Conservation (phyloP, 1,140 invertebrate genomes). For the Drosophila melanica region DNA sequence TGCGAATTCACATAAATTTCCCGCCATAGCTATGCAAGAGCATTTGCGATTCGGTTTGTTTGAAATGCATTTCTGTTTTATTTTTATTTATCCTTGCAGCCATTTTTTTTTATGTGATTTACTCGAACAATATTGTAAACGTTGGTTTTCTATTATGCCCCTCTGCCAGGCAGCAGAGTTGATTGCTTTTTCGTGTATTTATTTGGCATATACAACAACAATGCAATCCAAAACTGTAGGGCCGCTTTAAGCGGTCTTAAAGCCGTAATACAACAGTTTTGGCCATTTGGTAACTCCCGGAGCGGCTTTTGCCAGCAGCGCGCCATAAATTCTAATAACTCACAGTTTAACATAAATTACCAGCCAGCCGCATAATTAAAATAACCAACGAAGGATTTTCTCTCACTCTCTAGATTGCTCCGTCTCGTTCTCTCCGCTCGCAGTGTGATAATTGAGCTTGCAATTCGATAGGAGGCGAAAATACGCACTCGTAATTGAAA, state of each 20-base stretch:
- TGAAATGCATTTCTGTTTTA: background rate
- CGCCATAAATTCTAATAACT: slow-evolving; percentile 78
- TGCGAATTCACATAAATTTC: too few species aligned
- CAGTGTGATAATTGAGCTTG: slow-evolving; percentile 40
- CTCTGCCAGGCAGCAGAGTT: slow-evolving; percentile 13
- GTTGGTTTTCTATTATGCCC: slow-evolving; percentile 31
- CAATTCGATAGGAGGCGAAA: slow-evolving; percentile 25
- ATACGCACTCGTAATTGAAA: slow-evolving; percentile 63
- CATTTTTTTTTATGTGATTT: slow-evolving; percentile 5
- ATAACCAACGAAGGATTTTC: slow-evolving; percentile 40
- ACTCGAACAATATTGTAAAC: slow-evolving; percentile 41
- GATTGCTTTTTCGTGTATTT: slow-evolving; percentile 78
- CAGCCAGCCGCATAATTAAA: slow-evolving; percentile 70
- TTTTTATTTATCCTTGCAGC: slow-evolving; percentile 28
- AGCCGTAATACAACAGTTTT: slow-evolving; percentile 20
- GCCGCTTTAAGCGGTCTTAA: slow-evolving; percentile 39
- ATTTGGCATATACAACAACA: slow-evolving; percentile 56
- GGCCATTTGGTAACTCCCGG: slow-evolving; percentile 66
- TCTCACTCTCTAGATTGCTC: background rate
- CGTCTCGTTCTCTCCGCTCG: slow-evolving; percentile 7
- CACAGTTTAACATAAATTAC: slow-evolving; percentile 80
- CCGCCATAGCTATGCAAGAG: slow-evolving; percentile 1
- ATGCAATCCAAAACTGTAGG: slow-evolving; percentile 25
- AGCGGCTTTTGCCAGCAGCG: slow-evolving; percentile 63
- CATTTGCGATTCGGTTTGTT: background rate